Conservation (phyloP, 2,113 vertebrate genomes). For the Pleuronectes platessa region DNA sequence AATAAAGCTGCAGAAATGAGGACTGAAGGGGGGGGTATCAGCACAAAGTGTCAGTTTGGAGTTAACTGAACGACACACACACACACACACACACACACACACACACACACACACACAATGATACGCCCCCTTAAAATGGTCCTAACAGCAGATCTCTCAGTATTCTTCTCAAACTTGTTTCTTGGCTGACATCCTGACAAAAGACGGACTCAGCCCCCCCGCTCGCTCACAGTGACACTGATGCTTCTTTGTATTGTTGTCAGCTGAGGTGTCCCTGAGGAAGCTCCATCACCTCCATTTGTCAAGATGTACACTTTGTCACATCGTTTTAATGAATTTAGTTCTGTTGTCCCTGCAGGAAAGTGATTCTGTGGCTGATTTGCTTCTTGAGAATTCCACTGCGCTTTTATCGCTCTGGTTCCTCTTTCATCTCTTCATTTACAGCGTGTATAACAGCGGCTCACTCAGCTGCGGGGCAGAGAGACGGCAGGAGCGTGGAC, state of each 20-base stretch:
- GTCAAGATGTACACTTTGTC: conserved; percentile 7
- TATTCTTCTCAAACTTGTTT: conserved; percentile 23
- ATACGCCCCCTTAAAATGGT: conserved; percentile 18
- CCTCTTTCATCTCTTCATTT: conserved; percentile 36
- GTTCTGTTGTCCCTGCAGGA: conserved; percentile 23
- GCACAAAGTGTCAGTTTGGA: conserved; percentile 11
- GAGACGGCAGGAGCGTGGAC: conserved; percentile 1
- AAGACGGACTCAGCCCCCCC: conserved; percentile 34
- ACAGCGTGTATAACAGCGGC: neutral
- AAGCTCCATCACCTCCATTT: conserved; percentile 1
- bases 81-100: too few species aligned
- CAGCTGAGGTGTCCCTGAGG: conserved; percentile 6
- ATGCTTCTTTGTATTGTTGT: conserved; percentile 18
- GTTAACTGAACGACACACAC: conserved; percentile 9
- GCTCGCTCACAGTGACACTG: conserved; percentile 9
- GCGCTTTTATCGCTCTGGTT: neutral
- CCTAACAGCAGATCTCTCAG: conserved; percentile 35
- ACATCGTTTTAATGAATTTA: conserved; percentile 13
- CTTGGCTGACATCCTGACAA: conserved; percentile 35
- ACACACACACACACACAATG: too few species aligned
- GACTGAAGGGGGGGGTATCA: conserved; percentile 38
- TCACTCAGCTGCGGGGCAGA: conserved; percentile 30
- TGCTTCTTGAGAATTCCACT: conserved; percentile 15
- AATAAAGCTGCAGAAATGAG: conserved; percentile 61
- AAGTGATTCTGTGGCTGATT: conserved; percentile 2